Percentiles rank a stretch among this genome's conserved stretches.
Conservation (phyloP, 2,797 vertebrate species). For the Mus spretus region DNA sequence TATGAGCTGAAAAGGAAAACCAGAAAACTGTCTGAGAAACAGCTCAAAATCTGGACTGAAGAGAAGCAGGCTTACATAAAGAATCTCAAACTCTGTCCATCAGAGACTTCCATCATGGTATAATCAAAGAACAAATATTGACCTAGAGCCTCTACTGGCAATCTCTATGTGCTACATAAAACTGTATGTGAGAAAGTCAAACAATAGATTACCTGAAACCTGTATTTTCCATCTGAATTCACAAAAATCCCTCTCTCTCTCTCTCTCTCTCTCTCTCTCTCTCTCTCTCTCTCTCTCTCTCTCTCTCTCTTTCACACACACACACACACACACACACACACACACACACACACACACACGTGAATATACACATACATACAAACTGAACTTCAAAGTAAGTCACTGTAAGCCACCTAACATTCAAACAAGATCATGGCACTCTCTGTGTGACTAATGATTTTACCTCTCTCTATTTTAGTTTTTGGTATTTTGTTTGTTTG, state of each 20-base stretch:
- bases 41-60: not conserved
- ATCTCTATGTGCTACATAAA: slow-evolving; percentile 36
- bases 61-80: not conserved
- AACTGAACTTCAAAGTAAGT: not conserved
- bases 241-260: not conserved
- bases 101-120: not conserved
- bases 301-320: too few species aligned
- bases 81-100: not conserved
- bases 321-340: too few species aligned
- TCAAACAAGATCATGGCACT: not conserved
- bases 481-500: not conserved
- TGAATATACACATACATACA: not conserved
- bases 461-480: not conserved
- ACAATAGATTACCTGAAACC: not conserved
- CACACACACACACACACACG: too few species aligned
- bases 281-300: too few species aligned
- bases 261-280: too few species aligned
- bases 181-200: slow-evolving; percentile 16
- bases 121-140: slow-evolving; percentile 61
- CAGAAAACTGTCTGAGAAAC: slow-evolving; percentile 26
- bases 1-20: not conserved
- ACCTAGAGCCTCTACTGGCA: slow-evolving; percentile 41
- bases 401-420: not conserved
- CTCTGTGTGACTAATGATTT: not conserved
- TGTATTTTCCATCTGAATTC: not conserved